These are phyloP conservation scores for Chrysina gloriosa DNA, from an alignment of 2,888 invertebrate species.

Conservation along the genomic window DNA sequence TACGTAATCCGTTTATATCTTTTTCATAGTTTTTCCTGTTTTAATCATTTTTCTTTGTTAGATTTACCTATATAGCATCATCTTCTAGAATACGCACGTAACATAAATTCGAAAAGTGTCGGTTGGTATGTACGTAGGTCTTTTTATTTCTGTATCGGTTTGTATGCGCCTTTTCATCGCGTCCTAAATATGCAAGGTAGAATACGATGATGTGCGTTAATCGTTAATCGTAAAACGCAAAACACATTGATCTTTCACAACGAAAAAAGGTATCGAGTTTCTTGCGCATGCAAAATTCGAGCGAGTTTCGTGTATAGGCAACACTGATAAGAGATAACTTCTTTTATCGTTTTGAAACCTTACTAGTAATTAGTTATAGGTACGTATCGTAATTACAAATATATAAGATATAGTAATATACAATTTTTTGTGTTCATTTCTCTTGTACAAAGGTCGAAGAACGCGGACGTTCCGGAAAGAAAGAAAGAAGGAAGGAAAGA, in stretches of 20 bases:
- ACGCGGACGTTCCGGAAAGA: conserved; percentile 44
- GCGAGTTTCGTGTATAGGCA: conserved; percentile 60
- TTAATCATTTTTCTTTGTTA: too few species aligned
- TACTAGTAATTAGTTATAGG: conserved; percentile 51
- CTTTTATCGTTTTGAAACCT: conserved; percentile 18
- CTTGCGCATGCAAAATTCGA: conserved; percentile 61
- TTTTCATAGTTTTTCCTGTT: too few species aligned
- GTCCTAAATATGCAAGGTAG: too few species aligned
- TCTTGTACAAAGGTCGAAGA: conserved; percentile 38
- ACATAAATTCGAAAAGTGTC: too few species aligned
- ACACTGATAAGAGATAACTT: conserved; percentile 58
- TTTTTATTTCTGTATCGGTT: too few species aligned
- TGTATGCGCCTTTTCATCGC: too few species aligned
- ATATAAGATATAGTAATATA: conserved; percentile 58
- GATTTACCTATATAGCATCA: too few species aligned
- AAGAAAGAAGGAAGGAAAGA: too few species aligned
- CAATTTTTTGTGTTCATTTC: conserved; percentile 54
- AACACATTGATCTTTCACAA: conserved; percentile 61
- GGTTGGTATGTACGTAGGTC: too few species aligned
- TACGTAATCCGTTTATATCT: too few species aligned
- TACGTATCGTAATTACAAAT: conserved; percentile 60
- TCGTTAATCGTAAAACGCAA: conserved; percentile 54
- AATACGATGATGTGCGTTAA: too few species aligned
- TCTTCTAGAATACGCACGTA: too few species aligned
- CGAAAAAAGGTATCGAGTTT: conserved; percentile 54